A percentile compares a stretch with the other conserved stretches of the same genome.
These are phyloP conservation scores for Selenia dentaria DNA, from an alignment of 2,888 invertebrate genomes.

Conservation along the genomic window DNA sequence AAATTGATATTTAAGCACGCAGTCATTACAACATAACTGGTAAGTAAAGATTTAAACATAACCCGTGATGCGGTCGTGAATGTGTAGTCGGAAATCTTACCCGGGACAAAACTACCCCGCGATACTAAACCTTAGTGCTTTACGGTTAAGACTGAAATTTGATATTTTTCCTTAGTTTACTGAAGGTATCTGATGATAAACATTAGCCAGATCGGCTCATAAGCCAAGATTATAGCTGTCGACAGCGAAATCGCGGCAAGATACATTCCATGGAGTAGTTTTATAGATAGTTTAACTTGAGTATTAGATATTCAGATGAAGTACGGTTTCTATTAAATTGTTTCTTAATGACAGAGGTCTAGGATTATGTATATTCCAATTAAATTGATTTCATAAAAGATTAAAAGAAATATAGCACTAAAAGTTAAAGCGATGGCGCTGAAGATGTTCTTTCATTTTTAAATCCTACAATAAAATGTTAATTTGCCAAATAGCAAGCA, in stretches of 20 bases:
- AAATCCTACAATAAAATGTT: no score
- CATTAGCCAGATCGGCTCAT: slow-evolving; percentile 38
- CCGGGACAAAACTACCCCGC: not conserved
- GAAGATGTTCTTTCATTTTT: no score
- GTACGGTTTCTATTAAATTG: slow-evolving; percentile 8
- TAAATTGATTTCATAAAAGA: no score
- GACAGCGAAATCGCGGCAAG: slow-evolving; percentile 30
- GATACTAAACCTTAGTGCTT: slow-evolving; percentile 9
- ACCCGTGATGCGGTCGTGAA: slow-evolving; percentile 19
- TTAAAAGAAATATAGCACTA: no score
- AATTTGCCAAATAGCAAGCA: no score
- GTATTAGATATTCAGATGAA: slow-evolving; percentile 19
- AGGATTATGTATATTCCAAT: not conserved
- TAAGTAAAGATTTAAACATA: slow-evolving; percentile 9
- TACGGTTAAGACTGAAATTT: slow-evolving; percentile 1
- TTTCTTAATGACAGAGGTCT: slow-evolving; percentile 2
- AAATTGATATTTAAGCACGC: slow-evolving; percentile 25
- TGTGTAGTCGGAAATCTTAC: slow-evolving; percentile 16
- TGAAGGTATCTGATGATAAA: slow-evolving; percentile 34
- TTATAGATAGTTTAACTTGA: slow-evolving; percentile 32
- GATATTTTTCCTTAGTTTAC: not conserved
- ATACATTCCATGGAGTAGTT: slow-evolving; percentile 33
- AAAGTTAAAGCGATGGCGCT: no score
- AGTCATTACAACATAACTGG: slow-evolving; percentile 13
- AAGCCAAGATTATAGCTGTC: slow-evolving; percentile 35